Evolutionary conservation across 2,113 vertebrate genomes (phyloP).

Genomic region (Zapus hudsonius): DNA sequence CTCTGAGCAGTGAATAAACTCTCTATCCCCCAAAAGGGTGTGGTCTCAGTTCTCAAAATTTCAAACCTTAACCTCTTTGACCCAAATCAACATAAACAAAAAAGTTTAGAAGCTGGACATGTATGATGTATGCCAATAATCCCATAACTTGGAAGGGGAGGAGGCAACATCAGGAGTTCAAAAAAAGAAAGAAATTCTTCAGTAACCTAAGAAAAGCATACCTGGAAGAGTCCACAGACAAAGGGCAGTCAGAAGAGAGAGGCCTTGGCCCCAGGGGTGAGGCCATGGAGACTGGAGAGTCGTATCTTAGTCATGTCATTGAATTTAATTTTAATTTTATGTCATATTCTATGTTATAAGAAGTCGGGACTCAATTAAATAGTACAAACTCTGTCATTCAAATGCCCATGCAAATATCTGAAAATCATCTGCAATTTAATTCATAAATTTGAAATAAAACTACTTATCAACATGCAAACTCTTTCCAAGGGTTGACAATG

Average conservation of each 20-base stretch:
- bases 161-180: too few species aligned
- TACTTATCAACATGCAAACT: neutral
- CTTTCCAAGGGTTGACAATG: neutral
- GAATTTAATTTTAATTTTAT: neutral
- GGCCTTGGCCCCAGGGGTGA: neutral
- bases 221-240: neutral
- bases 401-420: neutral
- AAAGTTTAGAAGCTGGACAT: too few species aligned
- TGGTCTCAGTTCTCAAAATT: too few species aligned
- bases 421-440: constrained; percentile 31
- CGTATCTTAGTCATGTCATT: neutral
- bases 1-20: too few species aligned
- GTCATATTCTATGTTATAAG: neutral
- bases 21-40: too few species aligned
- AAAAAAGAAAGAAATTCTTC: neutral
- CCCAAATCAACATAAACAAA: too few species aligned
- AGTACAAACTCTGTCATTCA: neutral
- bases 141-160: too few species aligned
- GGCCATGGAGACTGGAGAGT: neutral
- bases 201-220: neutral
- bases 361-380: neutral
- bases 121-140: too few species aligned
- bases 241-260: neutral
- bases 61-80: too few species aligned
- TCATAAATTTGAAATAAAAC: neutral